Conservation (phyloP, 2,888 invertebrate species). For the Baronia brevicornis region DNA sequence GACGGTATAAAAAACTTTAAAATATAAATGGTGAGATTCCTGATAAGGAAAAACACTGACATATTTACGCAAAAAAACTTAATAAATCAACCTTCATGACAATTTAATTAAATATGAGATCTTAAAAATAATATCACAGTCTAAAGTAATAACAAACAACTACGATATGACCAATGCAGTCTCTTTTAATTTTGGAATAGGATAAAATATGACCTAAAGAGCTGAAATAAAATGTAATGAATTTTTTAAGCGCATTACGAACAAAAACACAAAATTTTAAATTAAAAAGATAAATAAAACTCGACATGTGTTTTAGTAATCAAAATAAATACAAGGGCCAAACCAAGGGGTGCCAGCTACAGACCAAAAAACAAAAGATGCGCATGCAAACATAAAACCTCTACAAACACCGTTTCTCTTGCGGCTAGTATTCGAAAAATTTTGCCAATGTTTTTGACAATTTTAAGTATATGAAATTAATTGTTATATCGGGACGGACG, state of each 20-base stretch:
- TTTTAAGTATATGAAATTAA: slow-evolving; percentile 5
- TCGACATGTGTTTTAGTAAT: slow-evolving; percentile 32
- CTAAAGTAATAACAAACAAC: slow-evolving; percentile 37
- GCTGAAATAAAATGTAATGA: slow-evolving; percentile 4
- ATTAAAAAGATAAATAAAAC: slow-evolving; percentile 29
- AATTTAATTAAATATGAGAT: slow-evolving; percentile 10
- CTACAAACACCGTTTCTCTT: slow-evolving; percentile 44
- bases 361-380: slow-evolving; percentile 53
- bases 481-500: slow-evolving; percentile 8
- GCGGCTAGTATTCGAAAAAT: slow-evolving; percentile 11
- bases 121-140: slow-evolving; percentile 64
- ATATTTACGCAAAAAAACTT: slow-evolving; percentile 4
- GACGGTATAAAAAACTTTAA: too few relatives aligned
- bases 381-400: slow-evolving; percentile 66
- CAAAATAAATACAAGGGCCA: slow-evolving; percentile 58
- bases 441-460: slow-evolving; percentile 1
- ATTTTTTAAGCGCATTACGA: slow-evolving; percentile 29
- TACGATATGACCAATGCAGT: slow-evolving; percentile 52
- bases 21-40: too few relatives aligned
- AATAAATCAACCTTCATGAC: slow-evolving; percentile 1
- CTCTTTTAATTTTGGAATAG: slow-evolving; percentile 36
- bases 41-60: too few relatives aligned
- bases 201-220: slow-evolving; percentile 24
- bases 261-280: slow-evolving; percentile 31
- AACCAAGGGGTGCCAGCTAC: slow-evolving; percentile 74